Conservation (phyloP, 2,888 invertebrate genomes). For the Heliconius cydno region DNA sequence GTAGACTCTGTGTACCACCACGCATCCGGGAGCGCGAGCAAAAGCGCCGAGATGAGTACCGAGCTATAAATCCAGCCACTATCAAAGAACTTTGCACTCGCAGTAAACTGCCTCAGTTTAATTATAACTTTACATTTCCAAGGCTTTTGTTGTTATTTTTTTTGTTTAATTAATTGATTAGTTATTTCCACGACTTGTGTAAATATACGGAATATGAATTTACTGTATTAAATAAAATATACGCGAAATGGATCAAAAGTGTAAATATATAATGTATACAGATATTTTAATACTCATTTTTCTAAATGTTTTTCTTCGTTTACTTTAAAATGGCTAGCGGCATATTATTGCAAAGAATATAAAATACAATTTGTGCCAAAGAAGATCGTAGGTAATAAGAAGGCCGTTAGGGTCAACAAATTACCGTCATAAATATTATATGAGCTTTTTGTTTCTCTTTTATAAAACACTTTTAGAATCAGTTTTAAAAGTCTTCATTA, state of each 20-base stretch:
- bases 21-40: constrained; percentile 58
- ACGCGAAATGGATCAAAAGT: not conserved
- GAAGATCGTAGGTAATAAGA: constrained; percentile 44
- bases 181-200: not conserved
- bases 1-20: constrained; percentile 53
- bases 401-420: constrained; percentile 39
- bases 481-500: constrained; percentile 11
- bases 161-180: constrained; percentile 19
- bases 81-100: constrained; percentile 37
- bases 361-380: constrained; percentile 50
- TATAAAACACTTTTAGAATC: constrained; percentile 29
- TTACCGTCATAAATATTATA: constrained; percentile 43
- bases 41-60: constrained; percentile 86
- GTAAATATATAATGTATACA: constrained; percentile 15
- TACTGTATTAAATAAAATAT: constrained; percentile 9
- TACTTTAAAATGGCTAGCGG: constrained; percentile 17
- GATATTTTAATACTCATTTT: constrained; percentile 11
- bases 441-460: constrained; percentile 40
- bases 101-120: constrained; percentile 34
- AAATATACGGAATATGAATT: constrained; percentile 6
- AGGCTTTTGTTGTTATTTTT: constrained; percentile 13
- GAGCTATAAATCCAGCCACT: constrained; percentile 71
- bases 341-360: constrained; percentile 30
- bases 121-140: constrained; percentile 24
- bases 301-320: constrained; percentile 16